phyloP scores from a whole-genome alignment of 2,888 invertebrate genomes.

The Chirona hameri region DNA sequence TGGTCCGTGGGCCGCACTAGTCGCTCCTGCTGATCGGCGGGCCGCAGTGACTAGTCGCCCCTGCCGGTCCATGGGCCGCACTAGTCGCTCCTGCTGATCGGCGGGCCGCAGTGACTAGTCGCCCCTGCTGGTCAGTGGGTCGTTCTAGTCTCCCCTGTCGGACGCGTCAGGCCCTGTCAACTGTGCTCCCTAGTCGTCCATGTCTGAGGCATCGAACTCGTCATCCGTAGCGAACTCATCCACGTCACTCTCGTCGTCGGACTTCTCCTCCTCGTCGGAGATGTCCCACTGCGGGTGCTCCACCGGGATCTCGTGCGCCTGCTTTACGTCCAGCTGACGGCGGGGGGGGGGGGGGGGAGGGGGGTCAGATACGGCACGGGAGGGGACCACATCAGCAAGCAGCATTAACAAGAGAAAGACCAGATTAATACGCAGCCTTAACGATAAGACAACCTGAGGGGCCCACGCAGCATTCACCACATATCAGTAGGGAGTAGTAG shows the following conservation, averaged over 20 bases:
- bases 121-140: neutral
- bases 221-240: constrained; percentile 67
- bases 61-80: too few species aligned
- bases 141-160: too few species aligned
- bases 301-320: constrained; percentile 83
- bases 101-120: neutral
- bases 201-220: constrained; percentile 47
- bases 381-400: too few species aligned
- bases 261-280: constrained; percentile 75
- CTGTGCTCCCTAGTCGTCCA: neutral
- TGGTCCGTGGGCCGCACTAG: too few species aligned
- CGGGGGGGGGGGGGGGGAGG: neutral
- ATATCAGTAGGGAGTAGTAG: too few species aligned
- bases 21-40: too few species aligned
- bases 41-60: neutral
- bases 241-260: constrained; percentile 57
- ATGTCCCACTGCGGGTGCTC: constrained; percentile 98
- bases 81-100: too few species aligned
- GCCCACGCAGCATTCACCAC: too few species aligned
- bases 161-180: neutral
- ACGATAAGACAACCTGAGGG: too few species aligned
- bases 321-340: constrained; percentile 82
- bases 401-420: too few species aligned
- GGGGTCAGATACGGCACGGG: too few species aligned
- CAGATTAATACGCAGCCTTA: too few species aligned